These are phyloP conservation scores for Acanthaster planci DNA, from an alignment of 35 echinoderm and acorn worm genomes.

Conservation along the genomic window DNA sequence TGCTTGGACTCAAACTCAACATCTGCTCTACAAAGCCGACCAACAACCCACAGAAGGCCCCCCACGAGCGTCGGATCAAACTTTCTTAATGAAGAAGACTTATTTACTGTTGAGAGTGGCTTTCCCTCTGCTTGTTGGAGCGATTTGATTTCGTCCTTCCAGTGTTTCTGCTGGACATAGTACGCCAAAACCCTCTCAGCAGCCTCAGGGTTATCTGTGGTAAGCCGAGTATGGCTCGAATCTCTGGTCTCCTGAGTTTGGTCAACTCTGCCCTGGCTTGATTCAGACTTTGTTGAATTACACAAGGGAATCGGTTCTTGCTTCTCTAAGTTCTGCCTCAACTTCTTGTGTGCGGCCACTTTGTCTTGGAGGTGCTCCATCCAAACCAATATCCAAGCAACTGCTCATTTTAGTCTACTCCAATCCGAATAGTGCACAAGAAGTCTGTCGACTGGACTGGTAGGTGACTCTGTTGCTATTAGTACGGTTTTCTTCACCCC, in stretches of 20 bases:
- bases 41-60: slow-evolving; percentile 44
- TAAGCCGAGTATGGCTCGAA: neutral
- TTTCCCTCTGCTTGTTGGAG: neutral
- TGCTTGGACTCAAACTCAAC: slow-evolving; percentile 38
- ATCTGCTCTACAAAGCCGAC: slow-evolving; percentile 31
- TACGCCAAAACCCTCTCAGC: slow-evolving; percentile 10
- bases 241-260: neutral
- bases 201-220: neutral
- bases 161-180: slow-evolving; percentile 8
- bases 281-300: neutral
- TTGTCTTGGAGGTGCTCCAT: neutral
- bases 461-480: neutral
- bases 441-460: neutral
- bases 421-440: slow-evolving; percentile 33
- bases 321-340: neutral
- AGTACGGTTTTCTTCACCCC: slow-evolving; percentile 5
- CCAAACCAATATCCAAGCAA: slow-evolving; percentile 27
- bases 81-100: neutral
- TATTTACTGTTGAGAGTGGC: neutral
- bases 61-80: slow-evolving; percentile 23
- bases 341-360: neutral
- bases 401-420: slow-evolving; percentile 22
- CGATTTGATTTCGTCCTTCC: neutral
- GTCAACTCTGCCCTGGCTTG: neutral
- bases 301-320: neutral